Conservation (phyloP, 2,113 vertebrate species). For the Tricholaema leucomelas region DNA sequence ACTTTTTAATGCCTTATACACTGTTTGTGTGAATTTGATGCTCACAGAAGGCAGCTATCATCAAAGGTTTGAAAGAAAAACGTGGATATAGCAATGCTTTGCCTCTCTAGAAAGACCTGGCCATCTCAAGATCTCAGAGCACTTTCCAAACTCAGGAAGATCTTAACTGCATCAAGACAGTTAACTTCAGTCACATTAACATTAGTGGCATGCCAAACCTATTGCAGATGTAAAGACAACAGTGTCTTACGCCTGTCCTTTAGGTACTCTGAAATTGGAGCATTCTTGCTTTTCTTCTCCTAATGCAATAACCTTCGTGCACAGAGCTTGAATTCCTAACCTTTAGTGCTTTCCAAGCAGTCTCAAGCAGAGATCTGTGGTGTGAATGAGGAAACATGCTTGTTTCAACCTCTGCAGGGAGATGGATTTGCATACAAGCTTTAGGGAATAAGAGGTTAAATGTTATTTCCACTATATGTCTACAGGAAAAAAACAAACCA, state of each 20-base stretch:
- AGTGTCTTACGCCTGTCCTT: neutral
- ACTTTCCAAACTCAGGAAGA: neutral
- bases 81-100: neutral
- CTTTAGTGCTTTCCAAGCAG: neutral
- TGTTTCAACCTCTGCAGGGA: neutral
- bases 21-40: neutral
- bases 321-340: neutral
- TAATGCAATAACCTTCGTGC: neutral
- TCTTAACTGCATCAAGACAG: neutral
- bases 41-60: neutral
- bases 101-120: neutral
- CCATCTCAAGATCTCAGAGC: neutral
- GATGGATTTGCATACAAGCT: neutral
- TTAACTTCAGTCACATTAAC: neutral
- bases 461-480: neutral
- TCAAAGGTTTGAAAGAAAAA: neutral
- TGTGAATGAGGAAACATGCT: neutral
- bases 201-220: neutral
- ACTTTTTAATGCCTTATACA: neutral
- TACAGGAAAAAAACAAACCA: neutral
- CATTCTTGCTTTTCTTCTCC: neutral
- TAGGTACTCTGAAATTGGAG: neutral
- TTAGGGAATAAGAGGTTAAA: neutral
- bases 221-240: accelerated
- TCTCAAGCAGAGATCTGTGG: neutral